phyloP scores from a whole-genome alignment of 2,888 invertebrate species.

The Piscicola geometra region DNA sequence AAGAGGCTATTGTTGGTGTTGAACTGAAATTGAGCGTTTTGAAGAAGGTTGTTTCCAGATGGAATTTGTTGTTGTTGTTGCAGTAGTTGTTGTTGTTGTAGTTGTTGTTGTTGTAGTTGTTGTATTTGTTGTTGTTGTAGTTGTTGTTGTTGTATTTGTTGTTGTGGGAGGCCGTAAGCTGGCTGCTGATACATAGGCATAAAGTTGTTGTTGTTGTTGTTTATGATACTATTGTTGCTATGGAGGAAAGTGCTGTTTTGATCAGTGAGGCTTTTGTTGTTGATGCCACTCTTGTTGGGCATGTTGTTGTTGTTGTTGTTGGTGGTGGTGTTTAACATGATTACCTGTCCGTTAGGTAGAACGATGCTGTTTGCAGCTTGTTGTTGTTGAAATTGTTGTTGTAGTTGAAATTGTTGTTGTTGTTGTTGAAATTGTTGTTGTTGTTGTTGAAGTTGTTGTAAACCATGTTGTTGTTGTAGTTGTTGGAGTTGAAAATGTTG shows the following conservation, averaged over 20 bases:
- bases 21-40: not conserved
- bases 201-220: not conserved
- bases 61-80: not conserved
- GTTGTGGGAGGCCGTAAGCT: not conserved
- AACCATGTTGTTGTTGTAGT: not conserved
- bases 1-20: not conserved
- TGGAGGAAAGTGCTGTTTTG: not conserved
- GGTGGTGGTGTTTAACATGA: slow-evolving; percentile 37
- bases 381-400: slow-evolving; percentile 17
- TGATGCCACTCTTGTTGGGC: slow-evolving; percentile 18
- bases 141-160: not conserved
- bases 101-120: not conserved
- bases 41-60: not conserved
- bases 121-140: not conserved
- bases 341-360: slow-evolving; percentile 43
- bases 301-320: slow-evolving; percentile 32
- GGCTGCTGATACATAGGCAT: not conserved
- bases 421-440: slow-evolving; percentile 15
- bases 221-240: not conserved
- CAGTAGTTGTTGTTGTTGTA: not conserved
- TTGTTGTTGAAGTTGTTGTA: not conserved
- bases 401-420: not conserved
- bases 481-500: not conserved
- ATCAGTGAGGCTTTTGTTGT: not conserved
- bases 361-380: slow-evolving; percentile 39